phyloP scores from a whole-genome alignment of 2,888 invertebrate species.

The Drosophila parthenogenetica region DNA sequence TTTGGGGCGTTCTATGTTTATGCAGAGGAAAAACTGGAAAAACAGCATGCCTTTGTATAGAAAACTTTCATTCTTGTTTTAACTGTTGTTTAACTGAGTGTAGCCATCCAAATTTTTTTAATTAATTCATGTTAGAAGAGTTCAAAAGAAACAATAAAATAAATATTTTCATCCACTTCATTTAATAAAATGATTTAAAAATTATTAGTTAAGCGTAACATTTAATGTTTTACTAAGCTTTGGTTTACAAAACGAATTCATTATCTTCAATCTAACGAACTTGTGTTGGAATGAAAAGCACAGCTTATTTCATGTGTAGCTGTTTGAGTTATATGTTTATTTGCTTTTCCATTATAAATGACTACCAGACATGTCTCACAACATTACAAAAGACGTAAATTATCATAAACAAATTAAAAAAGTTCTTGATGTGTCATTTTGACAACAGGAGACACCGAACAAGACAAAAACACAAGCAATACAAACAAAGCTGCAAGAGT shows the following conservation, averaged over 20 bases:
- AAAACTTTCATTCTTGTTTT: no score
- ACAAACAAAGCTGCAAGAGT: conserved; percentile 43
- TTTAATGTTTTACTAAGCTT: not conserved
- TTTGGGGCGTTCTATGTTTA: no score
- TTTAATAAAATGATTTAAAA: no score
- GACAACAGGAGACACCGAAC: conserved; percentile 39
- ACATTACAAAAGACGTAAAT: conserved; percentile 73
- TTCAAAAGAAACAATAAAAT: no score
- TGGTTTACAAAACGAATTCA: not conserved
- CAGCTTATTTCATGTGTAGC: conserved; percentile 6
- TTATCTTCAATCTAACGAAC: conserved; percentile 1
- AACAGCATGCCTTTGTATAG: no score
- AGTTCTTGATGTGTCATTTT: conserved; percentile 79
- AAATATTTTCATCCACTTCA: no score
- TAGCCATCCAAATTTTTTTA: no score
- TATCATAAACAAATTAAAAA: conserved; percentile 84
- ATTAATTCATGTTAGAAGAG: no score
- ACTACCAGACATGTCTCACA: conserved; percentile 52
- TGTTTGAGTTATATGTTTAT: conserved; percentile 1
- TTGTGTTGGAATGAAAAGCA: not conserved
- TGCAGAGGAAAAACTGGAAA: no score
- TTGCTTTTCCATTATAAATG: conserved; percentile 57
- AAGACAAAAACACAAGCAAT: not conserved
- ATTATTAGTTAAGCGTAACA: no score
- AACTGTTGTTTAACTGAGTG: no score